Conservation (phyloP, 2,797 vertebrate genomes). For the Lerista edwardsae region DNA sequence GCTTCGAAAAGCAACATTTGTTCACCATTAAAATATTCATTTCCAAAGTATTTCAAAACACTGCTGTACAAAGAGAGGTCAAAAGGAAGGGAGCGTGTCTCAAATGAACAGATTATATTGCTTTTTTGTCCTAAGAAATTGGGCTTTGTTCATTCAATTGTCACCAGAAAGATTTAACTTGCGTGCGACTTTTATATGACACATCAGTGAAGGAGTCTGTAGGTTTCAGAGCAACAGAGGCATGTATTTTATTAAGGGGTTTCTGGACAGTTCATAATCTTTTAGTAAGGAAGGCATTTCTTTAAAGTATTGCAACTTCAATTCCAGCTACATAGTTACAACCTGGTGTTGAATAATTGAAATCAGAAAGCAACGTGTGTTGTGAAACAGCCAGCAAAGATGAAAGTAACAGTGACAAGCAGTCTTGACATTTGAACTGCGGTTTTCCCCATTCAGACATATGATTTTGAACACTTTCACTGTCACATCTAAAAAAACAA, state of each 20-base stretch:
- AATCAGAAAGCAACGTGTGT: not conserved
- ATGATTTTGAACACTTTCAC: not conserved
- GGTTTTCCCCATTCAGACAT: not conserved
- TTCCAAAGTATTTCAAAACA: conserved; percentile 27
- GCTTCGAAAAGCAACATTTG: not conserved
- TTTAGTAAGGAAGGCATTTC: not conserved
- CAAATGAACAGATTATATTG: conserved; percentile 3
- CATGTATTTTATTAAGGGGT: conserved; percentile 11
- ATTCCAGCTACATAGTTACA: not conserved
- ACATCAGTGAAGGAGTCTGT: not conserved
- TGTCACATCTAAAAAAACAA: not conserved
- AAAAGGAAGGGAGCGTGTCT: conserved; percentile 11
- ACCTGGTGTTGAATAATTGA: not conserved
- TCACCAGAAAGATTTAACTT: conserved; percentile 8
- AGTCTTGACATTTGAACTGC: not conserved
- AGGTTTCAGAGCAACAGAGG: not conserved
- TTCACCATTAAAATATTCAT: conserved; percentile 10
- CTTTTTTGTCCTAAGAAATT: conserved; percentile 42
- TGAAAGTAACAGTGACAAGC: not conserved
- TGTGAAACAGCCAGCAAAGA: not conserved
- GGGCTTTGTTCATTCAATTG: conserved; percentile 36
- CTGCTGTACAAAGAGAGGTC: conserved; percentile 8
- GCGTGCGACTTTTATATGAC: conserved; percentile 8
- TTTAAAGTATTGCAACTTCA: not conserved
- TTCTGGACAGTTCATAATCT: not conserved